Base-by-base conservation (phyloP, 2,888 invertebrate species). In the Neocrepidodera transversa region DNA sequence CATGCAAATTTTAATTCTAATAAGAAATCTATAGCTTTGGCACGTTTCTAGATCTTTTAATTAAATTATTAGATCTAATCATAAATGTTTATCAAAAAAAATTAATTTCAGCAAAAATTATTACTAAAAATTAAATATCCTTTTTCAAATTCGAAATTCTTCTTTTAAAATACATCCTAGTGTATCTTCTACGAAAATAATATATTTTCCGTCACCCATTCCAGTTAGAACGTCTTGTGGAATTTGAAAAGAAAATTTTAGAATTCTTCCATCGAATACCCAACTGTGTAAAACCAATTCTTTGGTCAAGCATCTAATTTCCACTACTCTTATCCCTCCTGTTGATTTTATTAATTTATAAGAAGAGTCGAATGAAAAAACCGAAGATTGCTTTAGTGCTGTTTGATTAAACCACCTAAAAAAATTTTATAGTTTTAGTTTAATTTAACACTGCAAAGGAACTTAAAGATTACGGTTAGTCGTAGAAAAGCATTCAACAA, bases 181-280 rank as follows among this genome's bases (percentile, higher is more conserved):
- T 64, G 87, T 85, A 70, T 89, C 89, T 78, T 88, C 87, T 36
- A 87, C 87, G 53, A 88, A 83, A 69, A 89, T 82, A 42, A 69
- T 55, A n/a, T 57, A 62, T n/a, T 32, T 58, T 40, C 28, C 32
- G 51, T 81, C 78, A 79, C 81, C 56, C 78, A 80, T 75, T 80
- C 81, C 50, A 79, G 80, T 48, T 20, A 82, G 80, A 72, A 82
- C 81, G 28, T 83, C 82, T 74, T 82, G 82, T 6, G 84, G 84
- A 59, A 86, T 77, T 70, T 83, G 78, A 74, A 85, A 86, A 66
- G 83, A 81, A 74, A 84, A 85, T 71, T 84, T 85, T 36, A 85
- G 81, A 53, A 84, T 79, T 51, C 81, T 78, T 65, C 84, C 83
- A 28, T 82, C 82, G 72, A 88, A 88, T 69, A 86, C 85, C 82